A percentile compares a stretch with the other conserved stretches of the same genome.
Conservation (phyloP, 2,888 invertebrate species). For the Embidobia sp. region DNA sequence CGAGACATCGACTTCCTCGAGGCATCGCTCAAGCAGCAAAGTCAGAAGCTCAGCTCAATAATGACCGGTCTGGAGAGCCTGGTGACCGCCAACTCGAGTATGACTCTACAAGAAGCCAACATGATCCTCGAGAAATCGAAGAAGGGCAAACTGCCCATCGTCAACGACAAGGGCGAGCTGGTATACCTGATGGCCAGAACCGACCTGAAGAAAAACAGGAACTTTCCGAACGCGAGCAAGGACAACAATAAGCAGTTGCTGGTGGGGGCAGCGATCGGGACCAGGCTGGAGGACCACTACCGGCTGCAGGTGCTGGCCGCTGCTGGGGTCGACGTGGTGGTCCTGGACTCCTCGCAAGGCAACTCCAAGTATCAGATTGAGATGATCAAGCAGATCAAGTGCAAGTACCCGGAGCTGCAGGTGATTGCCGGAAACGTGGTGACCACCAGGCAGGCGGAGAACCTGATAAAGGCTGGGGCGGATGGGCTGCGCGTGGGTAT, state of each 20-base stretch:
- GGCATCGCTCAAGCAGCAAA: constrained; percentile 84
- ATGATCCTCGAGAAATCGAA: constrained; percentile 97
- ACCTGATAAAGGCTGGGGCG: constrained; percentile 97
- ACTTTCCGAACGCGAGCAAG: constrained; percentile 98
- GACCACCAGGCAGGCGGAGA: constrained; percentile 97
- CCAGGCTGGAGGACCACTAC: constrained; percentile 91
- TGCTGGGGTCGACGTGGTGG: constrained; percentile 97
- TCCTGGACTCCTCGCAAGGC: constrained; percentile 98
- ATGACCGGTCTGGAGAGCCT: constrained; percentile 94
- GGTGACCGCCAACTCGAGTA: constrained; percentile 94
- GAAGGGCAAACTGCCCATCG: constrained; percentile 95
- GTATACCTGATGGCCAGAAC: constrained; percentile 98
- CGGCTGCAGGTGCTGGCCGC: constrained; percentile 90
- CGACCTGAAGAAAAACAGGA: constrained; percentile 98
- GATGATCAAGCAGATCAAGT: constrained; percentile 96
- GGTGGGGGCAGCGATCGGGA: constrained; percentile 97
- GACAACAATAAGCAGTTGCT: constrained; percentile 96
- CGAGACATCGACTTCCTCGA: constrained; percentile 97
- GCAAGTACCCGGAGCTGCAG: constrained; percentile 92
- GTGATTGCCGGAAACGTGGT: constrained; percentile 99
- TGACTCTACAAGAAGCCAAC: constrained; percentile 96
- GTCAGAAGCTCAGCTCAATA: constrained; percentile 86
- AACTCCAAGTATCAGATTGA: constrained; percentile 97
- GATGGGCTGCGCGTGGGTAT: constrained; percentile 98
- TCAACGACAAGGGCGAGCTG: constrained; percentile 92